These are phyloP conservation scores for Lagria hirta DNA, from an alignment of 2,888 invertebrate species.

Conservation along the genomic window DNA sequence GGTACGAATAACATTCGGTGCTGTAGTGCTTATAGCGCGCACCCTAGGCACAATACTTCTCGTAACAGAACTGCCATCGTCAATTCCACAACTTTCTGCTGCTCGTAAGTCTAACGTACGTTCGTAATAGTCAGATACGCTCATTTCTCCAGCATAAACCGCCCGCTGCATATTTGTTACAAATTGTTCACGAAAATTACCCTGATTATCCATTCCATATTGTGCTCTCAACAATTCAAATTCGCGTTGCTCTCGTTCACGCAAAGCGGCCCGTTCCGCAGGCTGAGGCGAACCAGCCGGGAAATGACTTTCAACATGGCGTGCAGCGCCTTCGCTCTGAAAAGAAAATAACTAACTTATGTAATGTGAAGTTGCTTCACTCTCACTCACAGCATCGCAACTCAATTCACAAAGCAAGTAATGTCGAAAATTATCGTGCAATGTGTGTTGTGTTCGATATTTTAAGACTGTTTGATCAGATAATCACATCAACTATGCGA, in stretches of 20 bases:
- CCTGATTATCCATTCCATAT: constrained; percentile 88
- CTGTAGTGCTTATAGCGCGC: constrained; percentile 57
- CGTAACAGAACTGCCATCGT: constrained; percentile 80
- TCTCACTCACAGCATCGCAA: no score
- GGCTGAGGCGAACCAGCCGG: constrained; percentile 57
- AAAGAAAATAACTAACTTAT: constrained; percentile 24
- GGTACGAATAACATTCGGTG: constrained; percentile 66
- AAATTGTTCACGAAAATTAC: constrained; percentile 71
- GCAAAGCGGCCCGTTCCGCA: constrained; percentile 66
- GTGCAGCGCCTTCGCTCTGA: constrained; percentile 64
- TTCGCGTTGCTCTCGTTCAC: constrained; percentile 74
- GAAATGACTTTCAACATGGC: constrained; percentile 88
- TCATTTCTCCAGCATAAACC: constrained; percentile 82
- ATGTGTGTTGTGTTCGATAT: no score
- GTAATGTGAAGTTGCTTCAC: no score
- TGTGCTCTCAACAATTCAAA: constrained; percentile 79
- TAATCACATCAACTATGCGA: no score
- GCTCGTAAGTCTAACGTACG: constrained; percentile 73
- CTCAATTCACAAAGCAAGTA: no score
- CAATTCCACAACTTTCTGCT: constrained; percentile 76
- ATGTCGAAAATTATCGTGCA: no score
- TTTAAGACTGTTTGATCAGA: no score
- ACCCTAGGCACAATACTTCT: constrained; percentile 64
- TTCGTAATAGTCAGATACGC: constrained; percentile 83
- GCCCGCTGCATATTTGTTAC: constrained; percentile 79